phyloP scores from a whole-genome alignment of 2,797 vertebrate species.

The Malurus splendens region DNA sequence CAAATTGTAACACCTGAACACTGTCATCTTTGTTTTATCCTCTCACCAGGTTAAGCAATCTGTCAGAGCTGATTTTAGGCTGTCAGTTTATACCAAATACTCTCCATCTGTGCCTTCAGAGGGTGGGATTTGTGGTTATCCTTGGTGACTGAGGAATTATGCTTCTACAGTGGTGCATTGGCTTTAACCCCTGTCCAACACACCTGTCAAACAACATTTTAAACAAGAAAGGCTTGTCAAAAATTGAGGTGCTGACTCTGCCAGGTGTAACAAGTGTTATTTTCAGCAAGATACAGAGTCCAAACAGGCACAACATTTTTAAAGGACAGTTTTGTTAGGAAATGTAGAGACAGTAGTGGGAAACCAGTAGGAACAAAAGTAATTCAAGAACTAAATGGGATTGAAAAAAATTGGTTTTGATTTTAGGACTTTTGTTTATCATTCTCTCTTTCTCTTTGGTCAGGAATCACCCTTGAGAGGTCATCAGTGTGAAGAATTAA shows the following conservation, averaged over 20 bases:
- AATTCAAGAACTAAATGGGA: not conserved
- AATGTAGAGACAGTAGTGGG: not conserved
- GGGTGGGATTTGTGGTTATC: not conserved
- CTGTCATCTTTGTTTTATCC: not conserved
- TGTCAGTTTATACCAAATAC: not conserved
- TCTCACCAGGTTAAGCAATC: not conserved
- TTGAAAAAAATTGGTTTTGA: not conserved
- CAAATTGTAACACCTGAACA: not conserved
- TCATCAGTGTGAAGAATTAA: not conserved
- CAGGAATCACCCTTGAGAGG: not conserved
- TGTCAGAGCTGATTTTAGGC: not conserved
- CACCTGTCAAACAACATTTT: not conserved
- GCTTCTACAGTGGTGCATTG: not conserved
- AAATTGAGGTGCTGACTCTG: not conserved
- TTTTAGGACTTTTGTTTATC: not conserved
- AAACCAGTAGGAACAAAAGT: not conserved
- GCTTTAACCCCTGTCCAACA: not conserved
- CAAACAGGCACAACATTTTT: not conserved
- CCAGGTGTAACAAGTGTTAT: not conserved
- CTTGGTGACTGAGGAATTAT: not conserved
- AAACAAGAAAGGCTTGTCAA: not conserved
- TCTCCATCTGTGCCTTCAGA: not conserved
- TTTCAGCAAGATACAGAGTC: not conserved
- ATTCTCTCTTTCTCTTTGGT: not conserved
- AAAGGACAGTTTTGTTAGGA: not conserved